These are phyloP conservation scores for Drosophila auraria DNA, from an alignment of 1,140 invertebrate species.

Conservation along the genomic window DNA sequence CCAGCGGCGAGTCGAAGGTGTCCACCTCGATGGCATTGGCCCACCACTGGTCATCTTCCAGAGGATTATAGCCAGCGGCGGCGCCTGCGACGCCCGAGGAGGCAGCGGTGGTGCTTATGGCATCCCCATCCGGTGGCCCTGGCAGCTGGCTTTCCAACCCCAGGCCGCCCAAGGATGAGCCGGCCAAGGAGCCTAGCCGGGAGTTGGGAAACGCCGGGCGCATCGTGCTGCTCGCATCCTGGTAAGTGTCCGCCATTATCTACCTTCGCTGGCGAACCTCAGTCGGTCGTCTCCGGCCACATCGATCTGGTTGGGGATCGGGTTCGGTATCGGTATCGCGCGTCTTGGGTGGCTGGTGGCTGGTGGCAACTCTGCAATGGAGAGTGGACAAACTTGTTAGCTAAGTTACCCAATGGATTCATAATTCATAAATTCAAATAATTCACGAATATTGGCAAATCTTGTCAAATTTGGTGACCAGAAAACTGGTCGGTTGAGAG, in stretches of 20 bases:
- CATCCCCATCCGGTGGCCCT: slow-evolving; percentile 44
- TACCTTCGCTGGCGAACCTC: slow-evolving; percentile 40
- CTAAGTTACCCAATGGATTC: slow-evolving; percentile 16
- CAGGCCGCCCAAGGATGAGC: slow-evolving; percentile 6
- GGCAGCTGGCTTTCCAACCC: slow-evolving; percentile 62
- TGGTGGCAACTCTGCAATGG: slow-evolving; percentile 24
- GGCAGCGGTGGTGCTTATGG: slow-evolving; percentile 22
- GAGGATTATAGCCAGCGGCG: slow-evolving; percentile 61
- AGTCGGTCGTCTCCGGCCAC: slow-evolving; percentile 32
- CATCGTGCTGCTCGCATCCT: slow-evolving; percentile 75
- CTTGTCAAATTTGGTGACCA: slow-evolving; percentile 65
- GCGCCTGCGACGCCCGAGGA: slow-evolving; percentile 2
- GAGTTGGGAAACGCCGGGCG: slow-evolving; percentile 81
- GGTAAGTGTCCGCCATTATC: slow-evolving; percentile 78
- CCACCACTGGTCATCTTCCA: slow-evolving; percentile 82
- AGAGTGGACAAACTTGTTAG: slow-evolving; percentile 27
- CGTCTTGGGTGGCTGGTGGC: slow-evolving; percentile 10
- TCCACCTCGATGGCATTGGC: slow-evolving; percentile 85
- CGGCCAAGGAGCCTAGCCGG: slow-evolving; percentile 73
- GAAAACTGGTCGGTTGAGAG: slow-evolving; percentile 10
- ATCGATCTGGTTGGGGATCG: slow-evolving; percentile 26
- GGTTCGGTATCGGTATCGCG: slow-evolving; percentile 11
- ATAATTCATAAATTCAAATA: slow-evolving; percentile 31
- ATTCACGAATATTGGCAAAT: slow-evolving; percentile 65
- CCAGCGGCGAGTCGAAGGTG: slow-evolving; percentile 86